phyloP scores from a whole-genome alignment of 2,888 invertebrate species.

The Drosophila suboccidentalis region DNA sequence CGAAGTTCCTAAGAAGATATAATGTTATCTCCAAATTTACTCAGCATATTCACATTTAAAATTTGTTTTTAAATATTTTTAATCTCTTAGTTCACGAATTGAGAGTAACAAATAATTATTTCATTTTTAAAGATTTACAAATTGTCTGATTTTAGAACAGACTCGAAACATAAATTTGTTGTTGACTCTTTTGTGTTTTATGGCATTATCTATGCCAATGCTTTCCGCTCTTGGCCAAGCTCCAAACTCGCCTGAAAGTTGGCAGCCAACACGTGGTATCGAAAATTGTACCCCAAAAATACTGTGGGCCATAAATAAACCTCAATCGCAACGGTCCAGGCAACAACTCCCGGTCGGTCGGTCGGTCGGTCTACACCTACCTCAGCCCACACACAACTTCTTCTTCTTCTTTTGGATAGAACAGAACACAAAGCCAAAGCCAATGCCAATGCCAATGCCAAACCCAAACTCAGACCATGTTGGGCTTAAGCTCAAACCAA shows the following conservation, averaged over 20 bases:
- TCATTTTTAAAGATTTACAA: neutral
- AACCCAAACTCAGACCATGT: constrained; percentile 3
- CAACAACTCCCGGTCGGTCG: constrained; percentile 35
- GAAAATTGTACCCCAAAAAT: constrained; percentile 59
- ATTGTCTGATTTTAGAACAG: neutral
- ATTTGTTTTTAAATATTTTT: too few species aligned
- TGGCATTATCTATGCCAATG: constrained; percentile 74
- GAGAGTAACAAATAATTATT: neutral
- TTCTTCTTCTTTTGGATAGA: constrained; percentile 12
- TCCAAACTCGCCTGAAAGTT: constrained; percentile 11
- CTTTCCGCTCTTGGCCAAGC: constrained; percentile 59
- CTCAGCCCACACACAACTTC: constrained; percentile 24
- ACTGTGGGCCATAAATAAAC: constrained; percentile 81
- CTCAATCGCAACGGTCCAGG: constrained; percentile 66
- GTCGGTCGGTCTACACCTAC: constrained; percentile 2
- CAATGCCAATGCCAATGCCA: constrained; percentile 1
- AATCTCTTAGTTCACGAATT: too few species aligned
- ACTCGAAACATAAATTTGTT: constrained; percentile 13
- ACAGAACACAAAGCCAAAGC: neutral
- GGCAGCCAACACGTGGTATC: constrained; percentile 73
- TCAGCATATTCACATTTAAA: too few species aligned
- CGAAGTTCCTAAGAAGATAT: too few species aligned
- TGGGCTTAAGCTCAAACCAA: constrained; percentile 3
- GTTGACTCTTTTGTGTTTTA: constrained; percentile 15
- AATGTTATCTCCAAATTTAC: too few species aligned